Evolutionary conservation across 2,113 vertebrate genomes (phyloP).

Genomic region (Machaerirhynchus nigripectus): DNA sequence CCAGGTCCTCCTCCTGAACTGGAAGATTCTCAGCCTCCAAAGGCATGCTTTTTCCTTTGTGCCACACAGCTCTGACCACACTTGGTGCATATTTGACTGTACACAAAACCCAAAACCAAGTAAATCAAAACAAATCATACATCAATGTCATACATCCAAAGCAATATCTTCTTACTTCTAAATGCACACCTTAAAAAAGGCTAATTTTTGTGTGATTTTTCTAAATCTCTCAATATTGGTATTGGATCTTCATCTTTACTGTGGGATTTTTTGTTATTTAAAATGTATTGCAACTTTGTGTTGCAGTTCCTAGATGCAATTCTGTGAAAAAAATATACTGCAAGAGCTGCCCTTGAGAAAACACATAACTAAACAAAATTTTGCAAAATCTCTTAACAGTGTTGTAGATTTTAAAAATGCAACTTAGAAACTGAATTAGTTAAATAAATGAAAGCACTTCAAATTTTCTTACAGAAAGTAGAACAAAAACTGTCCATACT

Average conservation of each 20-base stretch:
- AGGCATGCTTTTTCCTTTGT: neutral
- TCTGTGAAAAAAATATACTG: neutral
- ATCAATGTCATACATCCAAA: neutral
- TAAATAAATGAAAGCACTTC: neutral
- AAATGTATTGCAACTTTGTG: neutral
- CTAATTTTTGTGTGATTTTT: neutral
- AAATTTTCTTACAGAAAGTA: neutral
- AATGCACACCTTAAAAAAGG: neutral
- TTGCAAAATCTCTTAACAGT: neutral
- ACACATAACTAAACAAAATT: neutral
- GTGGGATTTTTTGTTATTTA: neutral
- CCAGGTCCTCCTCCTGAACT: neutral
- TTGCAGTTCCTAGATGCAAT: neutral
- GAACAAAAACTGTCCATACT: neutral
- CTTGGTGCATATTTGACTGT: neutral
- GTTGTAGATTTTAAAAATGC: neutral
- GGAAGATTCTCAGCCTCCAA: neutral
- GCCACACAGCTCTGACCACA: neutral
- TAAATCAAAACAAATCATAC: neutral
- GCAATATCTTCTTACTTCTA: neutral
- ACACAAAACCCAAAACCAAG: neutral
- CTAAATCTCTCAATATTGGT: neutral
- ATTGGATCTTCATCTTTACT: neutral
- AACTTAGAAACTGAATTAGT: neutral
- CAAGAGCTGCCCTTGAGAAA: neutral